A percentile compares a stretch with the other conserved stretches of the same genome.
Evolutionary conservation across 2,888 invertebrate species (phyloP).

Genomic region (Adelognathus sp.): DNA sequence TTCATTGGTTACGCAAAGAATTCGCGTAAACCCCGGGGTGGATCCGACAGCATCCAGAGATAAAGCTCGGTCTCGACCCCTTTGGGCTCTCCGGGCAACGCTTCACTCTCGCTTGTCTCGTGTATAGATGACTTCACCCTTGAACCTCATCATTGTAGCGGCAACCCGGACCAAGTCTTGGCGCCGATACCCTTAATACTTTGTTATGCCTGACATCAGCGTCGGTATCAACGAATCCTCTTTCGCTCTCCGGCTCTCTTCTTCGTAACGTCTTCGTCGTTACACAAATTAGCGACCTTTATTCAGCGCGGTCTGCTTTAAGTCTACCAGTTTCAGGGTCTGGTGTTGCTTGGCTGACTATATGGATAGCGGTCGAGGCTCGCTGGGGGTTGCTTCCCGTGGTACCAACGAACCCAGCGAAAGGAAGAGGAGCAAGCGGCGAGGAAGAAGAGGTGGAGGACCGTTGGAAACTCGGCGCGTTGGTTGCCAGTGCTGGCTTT

Average conservation of each 20-base stretch:
- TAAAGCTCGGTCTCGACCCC: conserved; percentile 25
- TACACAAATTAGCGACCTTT: conserved; percentile 73
- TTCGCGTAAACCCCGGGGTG: conserved; percentile 10
- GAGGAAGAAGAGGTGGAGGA: conserved; percentile 42
- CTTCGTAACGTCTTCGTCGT: conserved; percentile 45
- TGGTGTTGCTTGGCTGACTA: conserved; percentile 34
- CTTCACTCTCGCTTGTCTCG: conserved; percentile 22
- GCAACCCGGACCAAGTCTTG: conserved; percentile 18
- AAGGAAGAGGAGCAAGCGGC: conserved; percentile 53
- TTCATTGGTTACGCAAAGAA: conserved; percentile 11
- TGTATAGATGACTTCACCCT: conserved; percentile 30
- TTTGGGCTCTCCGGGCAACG: conserved; percentile 1
- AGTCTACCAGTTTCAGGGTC: conserved; percentile 69
- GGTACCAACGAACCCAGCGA: conserved; percentile 39
- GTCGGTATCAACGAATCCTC: conserved; percentile 15
- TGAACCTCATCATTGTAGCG: conserved; percentile 36
- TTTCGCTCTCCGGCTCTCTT: too few relatives aligned
- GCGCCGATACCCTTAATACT: conserved; percentile 7
- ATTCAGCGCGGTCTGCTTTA: conserved; percentile 77
- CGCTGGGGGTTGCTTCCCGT: conserved; percentile 20
- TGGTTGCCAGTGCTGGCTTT: conserved; percentile 37
- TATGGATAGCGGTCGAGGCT: neutral
- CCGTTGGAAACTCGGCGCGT: conserved; percentile 45
- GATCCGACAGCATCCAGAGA: neutral
- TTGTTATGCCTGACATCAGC: conserved; percentile 20